Conservation (phyloP, 1,140 invertebrate species). For the Harpegnathos saltator region DNA sequence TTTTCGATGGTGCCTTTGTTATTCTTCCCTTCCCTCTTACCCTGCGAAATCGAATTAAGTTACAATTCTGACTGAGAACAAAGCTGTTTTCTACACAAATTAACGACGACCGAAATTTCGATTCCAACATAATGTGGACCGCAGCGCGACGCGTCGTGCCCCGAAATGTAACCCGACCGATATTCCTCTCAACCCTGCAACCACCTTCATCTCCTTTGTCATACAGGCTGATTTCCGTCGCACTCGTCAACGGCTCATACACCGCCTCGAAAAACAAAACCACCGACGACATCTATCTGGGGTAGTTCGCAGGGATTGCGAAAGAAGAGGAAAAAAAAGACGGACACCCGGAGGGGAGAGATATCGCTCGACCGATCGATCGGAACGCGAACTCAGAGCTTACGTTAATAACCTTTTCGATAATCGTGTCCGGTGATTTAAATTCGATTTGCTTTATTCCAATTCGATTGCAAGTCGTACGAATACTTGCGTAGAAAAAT, state of each 20-base stretch:
- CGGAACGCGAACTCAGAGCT: background rate
- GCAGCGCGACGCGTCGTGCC: slow-evolving; percentile 36
- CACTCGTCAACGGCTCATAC: slow-evolving; percentile 77
- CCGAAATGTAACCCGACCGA: slow-evolving; percentile 73
- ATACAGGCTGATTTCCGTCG: slow-evolving; percentile 30
- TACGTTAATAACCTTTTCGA: too few species aligned
- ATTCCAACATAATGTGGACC: slow-evolving; percentile 77
- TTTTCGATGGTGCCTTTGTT: background rate
- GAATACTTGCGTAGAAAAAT: too few species aligned
- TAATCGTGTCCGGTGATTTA: too few species aligned
- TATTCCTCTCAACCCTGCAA: slow-evolving; percentile 67
- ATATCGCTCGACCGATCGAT: slow-evolving; percentile 15
- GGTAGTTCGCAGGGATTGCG: slow-evolving; percentile 80
- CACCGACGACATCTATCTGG: slow-evolving; percentile 77
- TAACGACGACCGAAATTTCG: slow-evolving; percentile 81
- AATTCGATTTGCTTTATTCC: too few species aligned
- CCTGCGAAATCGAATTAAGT: too few species aligned
- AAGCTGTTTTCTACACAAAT: background rate
- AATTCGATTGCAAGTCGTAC: too few species aligned
- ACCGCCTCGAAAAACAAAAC: slow-evolving; percentile 82
- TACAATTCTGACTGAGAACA: background rate
- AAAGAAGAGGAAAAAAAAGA: slow-evolving; percentile 81
- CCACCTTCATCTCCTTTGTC: slow-evolving; percentile 58
- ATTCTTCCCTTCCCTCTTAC: too few species aligned
- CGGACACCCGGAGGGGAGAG: slow-evolving; percentile 70